phyloP scores from a whole-genome alignment of 2,888 invertebrate species.

The Clanis bilineata region DNA sequence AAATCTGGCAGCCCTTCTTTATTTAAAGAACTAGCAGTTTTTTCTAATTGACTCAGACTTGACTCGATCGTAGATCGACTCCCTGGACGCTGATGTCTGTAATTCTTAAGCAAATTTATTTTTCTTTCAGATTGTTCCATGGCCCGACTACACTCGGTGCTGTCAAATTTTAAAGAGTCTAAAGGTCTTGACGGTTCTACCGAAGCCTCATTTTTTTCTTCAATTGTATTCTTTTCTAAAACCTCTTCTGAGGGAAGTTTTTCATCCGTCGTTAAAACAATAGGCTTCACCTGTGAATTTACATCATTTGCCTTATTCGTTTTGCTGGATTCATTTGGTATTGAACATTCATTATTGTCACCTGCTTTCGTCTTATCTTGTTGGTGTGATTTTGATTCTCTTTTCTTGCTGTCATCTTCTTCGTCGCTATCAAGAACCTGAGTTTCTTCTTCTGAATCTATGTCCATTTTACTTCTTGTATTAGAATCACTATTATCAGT shows the following conservation, averaged over 20 bases:
- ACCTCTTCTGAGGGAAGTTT: constrained; percentile 68
- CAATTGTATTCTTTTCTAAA: constrained; percentile 53
- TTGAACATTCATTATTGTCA: constrained; percentile 23
- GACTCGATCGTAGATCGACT: constrained; percentile 65
- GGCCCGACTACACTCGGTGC: constrained; percentile 30
- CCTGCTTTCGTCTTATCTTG: constrained; percentile 29
- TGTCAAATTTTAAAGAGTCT: constrained; percentile 31
- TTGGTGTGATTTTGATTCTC: constrained; percentile 31
- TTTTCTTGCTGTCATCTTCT: constrained; percentile 45
- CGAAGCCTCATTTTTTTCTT: constrained; percentile 33
- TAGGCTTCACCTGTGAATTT: constrained; percentile 38
- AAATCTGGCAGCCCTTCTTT: constrained; percentile 75
- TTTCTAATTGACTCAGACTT: constrained; percentile 69
- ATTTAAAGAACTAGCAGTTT: constrained; percentile 68
- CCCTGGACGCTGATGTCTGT: constrained; percentile 69
- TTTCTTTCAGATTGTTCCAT: constrained; percentile 60
- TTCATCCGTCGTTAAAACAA: constrained; percentile 72
- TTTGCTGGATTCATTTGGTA: constrained; percentile 19
- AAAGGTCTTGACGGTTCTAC: constrained; percentile 33
- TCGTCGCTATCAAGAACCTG: constrained; percentile 73
- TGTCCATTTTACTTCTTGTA: constrained; percentile 45
- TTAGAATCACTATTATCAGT: constrained; percentile 43
- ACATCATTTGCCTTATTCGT: constrained; percentile 33
- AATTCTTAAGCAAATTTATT: constrained; percentile 74
- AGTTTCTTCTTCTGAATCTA: constrained; percentile 65